phyloP scores from a whole-genome alignment of 2,113 vertebrate species.

The Phoenicopterus ruber region DNA sequence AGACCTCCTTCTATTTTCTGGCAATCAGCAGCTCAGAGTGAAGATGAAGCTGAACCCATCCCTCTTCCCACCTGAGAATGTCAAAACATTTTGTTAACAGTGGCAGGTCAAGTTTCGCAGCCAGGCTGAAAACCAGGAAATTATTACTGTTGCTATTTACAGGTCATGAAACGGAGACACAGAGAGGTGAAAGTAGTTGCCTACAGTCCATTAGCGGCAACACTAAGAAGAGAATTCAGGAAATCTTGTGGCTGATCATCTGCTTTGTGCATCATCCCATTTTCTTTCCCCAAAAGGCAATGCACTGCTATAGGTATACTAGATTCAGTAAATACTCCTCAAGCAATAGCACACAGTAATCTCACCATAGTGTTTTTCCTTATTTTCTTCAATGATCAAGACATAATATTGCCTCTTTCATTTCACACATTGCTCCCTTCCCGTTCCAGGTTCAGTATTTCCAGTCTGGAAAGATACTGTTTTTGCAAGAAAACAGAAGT shows the following conservation, averaged over 20 bases:
- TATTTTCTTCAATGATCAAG: background rate
- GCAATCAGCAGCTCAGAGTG: background rate
- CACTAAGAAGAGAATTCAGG: background rate
- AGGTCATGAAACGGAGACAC: slow-evolving; percentile 1
- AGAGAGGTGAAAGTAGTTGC: slow-evolving; percentile 1
- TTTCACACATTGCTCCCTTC: background rate
- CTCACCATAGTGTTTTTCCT: background rate
- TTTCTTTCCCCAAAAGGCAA: background rate
- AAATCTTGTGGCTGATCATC: background rate
- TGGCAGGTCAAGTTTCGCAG: slow-evolving; percentile 27
- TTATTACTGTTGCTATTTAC: slow-evolving; percentile 12
- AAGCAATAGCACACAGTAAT: background rate
- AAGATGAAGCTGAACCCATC: background rate
- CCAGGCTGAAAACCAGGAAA: background rate
- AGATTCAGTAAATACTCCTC: background rate
- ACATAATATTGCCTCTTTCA: background rate
- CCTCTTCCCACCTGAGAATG: background rate
- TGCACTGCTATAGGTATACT: background rate
- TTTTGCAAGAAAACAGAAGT: background rate
- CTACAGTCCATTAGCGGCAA: background rate
- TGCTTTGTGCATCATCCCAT: background rate
- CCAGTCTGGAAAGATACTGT: background rate
- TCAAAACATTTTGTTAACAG: slow-evolving; percentile 21
- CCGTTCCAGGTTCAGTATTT: background rate
- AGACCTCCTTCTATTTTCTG: background rate